Evolutionary conservation across 2,797 vertebrate genomes (phyloP), one percentile per base, ranked within the genome.

Genomic region (Sebastes variabilis): DNA sequence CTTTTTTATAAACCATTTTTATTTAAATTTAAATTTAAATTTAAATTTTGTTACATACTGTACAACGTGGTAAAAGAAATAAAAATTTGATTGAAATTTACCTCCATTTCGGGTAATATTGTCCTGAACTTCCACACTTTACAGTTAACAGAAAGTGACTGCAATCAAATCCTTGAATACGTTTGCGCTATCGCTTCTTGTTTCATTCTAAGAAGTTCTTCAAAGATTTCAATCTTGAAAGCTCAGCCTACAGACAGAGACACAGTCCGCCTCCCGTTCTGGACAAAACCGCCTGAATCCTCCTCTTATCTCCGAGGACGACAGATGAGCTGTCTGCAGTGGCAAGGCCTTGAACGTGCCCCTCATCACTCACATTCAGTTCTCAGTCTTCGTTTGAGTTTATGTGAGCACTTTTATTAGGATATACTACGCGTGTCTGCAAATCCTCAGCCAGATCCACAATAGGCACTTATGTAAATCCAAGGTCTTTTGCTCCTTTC

Each of bases 261-360:
- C 76, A 46, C 83, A 73, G 82, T 74, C 80, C 83, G 83, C 77
- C 77, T 86, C 80, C 65, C 77, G 75, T 86, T 84, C 83, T 89
- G 84, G 36, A 75, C 67, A 30, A 75, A 58, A 77, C 20, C 1
- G 12, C 69, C 67, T 68, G 69, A 85, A 84, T 87, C 87, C 79
- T 58, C 60, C 20, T 83, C 82, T 77, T 88, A 81, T 92, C 89
- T 89, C 74, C 38, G 46, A 81, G 73, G 88, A 79, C 67, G 69
- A 89, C 86, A 83, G 90, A 92, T 86, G 91, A 91, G 83, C 75
- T 77, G 83, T 86, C 86, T 90, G 79, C 49, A 55, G 82, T 68
- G 75, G 79, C 82, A 61, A 80, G 77, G 84, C 81, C 85, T 81
- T 75, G 38, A 61, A 68, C 1, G 22, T 46, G 67, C 10, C 69